Percentiles rank a stretch among this genome's conserved stretches.
These are phyloP conservation scores for Tinamus guttatus DNA, from an alignment of 2,113 vertebrate species.

Conservation along the genomic window DNA sequence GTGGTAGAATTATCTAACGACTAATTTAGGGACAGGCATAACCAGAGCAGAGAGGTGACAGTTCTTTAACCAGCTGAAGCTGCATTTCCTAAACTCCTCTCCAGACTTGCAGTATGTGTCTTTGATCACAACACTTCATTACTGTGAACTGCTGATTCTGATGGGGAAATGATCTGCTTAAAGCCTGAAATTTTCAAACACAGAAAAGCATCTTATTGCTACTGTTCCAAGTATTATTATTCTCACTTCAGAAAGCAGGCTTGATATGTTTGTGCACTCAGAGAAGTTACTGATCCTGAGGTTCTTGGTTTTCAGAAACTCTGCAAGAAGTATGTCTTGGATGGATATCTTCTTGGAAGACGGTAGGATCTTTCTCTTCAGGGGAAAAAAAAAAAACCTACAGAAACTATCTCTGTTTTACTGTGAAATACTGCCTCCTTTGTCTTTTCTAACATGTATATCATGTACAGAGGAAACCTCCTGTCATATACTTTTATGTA, in stretches of 20 bases:
- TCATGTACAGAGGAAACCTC: not conserved
- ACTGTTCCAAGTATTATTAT: not conserved
- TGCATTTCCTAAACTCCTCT: conserved; percentile 15
- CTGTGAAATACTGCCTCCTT: not conserved
- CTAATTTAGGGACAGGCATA: conserved; percentile 43
- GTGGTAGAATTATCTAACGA: conserved; percentile 48
- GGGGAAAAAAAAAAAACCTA: not conserved
- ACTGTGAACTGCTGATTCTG: not conserved
- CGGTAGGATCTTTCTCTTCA: conserved; percentile 19
- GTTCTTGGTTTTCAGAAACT: not conserved
- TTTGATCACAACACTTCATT: not conserved
- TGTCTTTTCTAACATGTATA: conserved; percentile 19
- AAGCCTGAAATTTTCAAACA: conserved; percentile 14
- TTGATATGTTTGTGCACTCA: not conserved
- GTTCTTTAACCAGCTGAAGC: conserved; percentile 2
- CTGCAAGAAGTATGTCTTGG: not conserved
- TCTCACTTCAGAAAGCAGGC: not conserved
- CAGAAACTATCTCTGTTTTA: not conserved
- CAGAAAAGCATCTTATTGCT: not conserved
- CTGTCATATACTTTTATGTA: not conserved
- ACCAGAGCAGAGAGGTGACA: conserved; percentile 19
- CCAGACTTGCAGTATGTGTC: not conserved
- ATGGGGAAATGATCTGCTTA: not conserved
- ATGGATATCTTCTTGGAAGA: not conserved
- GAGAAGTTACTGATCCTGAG: not conserved